These are phyloP conservation scores for Lordiphosa mommai DNA, from an alignment of 1,140 invertebrate species.

Conservation along the genomic window DNA sequence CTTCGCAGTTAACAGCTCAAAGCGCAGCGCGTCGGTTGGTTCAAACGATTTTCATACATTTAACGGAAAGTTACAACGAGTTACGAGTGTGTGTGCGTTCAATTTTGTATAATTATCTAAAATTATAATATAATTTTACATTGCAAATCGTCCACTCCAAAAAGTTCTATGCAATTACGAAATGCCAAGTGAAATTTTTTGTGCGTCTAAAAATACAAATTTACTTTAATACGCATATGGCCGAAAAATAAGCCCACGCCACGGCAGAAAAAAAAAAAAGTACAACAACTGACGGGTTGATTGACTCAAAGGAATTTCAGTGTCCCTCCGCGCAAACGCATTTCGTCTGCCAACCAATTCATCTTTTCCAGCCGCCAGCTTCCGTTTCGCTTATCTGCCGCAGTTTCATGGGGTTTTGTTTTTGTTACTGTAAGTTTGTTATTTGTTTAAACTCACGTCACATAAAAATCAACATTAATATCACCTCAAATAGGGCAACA, in stretches of 20 bases:
- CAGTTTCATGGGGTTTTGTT: too few relatives aligned
- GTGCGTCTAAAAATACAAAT: constrained; percentile 57
- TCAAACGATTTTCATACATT: not conserved
- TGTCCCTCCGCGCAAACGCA: not conserved
- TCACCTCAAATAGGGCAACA: too few relatives aligned
- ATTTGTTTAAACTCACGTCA: too few relatives aligned
- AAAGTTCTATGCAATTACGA: constrained; percentile 34
- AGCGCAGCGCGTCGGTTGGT: constrained; percentile 49
- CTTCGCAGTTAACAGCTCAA: constrained; percentile 62
- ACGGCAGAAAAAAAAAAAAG: constrained; percentile 39
- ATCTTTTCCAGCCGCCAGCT: constrained; percentile 22
- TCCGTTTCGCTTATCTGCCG: constrained; percentile 19
- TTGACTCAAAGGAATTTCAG: constrained; percentile 66
- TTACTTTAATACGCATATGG: constrained; percentile 9
- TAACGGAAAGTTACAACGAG: constrained; percentile 65
- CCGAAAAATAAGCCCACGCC: constrained; percentile 7
- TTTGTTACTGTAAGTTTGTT: too few relatives aligned
- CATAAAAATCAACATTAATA: too few relatives aligned
- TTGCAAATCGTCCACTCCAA: not conserved
- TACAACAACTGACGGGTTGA: constrained; percentile 62
- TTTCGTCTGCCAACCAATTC: not conserved
- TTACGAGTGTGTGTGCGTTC: not conserved
- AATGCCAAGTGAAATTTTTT: constrained; percentile 43
- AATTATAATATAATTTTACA: not conserved
- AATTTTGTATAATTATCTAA: not conserved